Percentiles rank a stretch among this genome's conserved stretches.
Conservation (phyloP, 2,113 vertebrate species). For the Neolamprologus brichardi region DNA sequence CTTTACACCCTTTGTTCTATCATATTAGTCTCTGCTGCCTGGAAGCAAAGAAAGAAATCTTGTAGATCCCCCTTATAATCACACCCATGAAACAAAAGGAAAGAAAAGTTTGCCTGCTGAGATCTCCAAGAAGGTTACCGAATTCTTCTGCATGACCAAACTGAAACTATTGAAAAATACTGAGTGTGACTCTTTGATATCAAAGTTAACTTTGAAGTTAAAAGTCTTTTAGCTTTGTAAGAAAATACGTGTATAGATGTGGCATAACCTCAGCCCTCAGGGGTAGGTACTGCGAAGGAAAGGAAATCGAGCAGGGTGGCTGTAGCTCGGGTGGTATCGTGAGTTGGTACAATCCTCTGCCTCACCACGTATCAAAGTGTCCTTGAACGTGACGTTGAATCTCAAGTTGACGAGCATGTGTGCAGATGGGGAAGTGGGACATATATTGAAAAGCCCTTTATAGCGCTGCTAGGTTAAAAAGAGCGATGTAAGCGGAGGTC, state of each 20-base stretch:
- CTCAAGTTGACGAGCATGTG: background rate
- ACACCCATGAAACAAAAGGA: background rate
- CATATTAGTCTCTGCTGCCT: background rate
- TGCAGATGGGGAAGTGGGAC: background rate
- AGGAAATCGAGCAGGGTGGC: background rate
- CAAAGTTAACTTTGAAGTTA: background rate
- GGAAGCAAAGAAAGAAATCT: background rate
- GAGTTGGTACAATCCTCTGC: background rate
- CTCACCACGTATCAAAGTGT: background rate
- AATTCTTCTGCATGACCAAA: background rate
- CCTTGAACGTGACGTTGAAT: background rate
- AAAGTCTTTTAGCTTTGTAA: background rate
- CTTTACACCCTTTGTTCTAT: background rate
- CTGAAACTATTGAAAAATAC: background rate
- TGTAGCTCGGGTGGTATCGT: background rate
- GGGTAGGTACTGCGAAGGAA: background rate
- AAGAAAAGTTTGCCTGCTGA: background rate
- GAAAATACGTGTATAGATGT: background rate
- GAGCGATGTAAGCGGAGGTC: accelerated
- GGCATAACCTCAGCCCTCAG: background rate
- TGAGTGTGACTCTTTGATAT: background rate
- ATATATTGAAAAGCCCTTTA: background rate
- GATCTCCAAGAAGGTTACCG: background rate
- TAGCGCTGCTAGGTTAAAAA: background rate
- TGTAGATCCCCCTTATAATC: background rate